A percentile compares a stretch with the other conserved stretches of the same genome.
phyloP scores from a whole-genome alignment of 2,113 vertebrate genomes.

The Enhydra lutris region DNA sequence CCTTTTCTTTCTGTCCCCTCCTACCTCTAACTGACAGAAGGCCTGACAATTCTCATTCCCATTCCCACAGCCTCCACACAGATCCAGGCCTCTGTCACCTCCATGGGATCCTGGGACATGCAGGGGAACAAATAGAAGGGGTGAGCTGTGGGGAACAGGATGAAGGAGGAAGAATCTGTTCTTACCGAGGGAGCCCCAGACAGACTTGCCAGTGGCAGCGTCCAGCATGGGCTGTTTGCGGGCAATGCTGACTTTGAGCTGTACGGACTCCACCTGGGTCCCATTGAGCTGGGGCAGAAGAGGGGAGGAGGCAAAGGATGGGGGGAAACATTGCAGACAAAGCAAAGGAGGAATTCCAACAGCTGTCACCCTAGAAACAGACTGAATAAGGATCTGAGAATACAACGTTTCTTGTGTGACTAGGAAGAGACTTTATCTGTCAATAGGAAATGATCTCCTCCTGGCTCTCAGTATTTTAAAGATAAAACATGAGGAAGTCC shows the following conservation, averaged over 20 bases:
- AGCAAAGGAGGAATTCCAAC: not conserved
- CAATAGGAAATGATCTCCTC: not conserved
- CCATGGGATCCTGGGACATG: not conserved
- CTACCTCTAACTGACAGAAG: not conserved
- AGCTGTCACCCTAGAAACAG: not conserved
- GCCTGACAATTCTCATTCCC: not conserved
- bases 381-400: not conserved
- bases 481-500: slow-evolving; percentile 45
- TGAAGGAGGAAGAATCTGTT: not conserved
- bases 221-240: slow-evolving; percentile 95
- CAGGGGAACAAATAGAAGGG: not conserved
- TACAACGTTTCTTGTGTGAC: not conserved
- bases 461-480: not conserved
- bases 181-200: slow-evolving; percentile 93
- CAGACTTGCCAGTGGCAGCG: slow-evolving; percentile 89
- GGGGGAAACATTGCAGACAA: not conserved
- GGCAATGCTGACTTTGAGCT: slow-evolving; percentile 93
- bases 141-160: not conserved
- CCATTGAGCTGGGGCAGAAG: slow-evolving; percentile 85
- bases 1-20: not conserved
- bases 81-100: not conserved
- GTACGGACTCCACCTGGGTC: slow-evolving; percentile 87
- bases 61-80: not conserved
- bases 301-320: not conserved
- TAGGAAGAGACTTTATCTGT: not conserved